Conservation (phyloP, 2,888 invertebrate species). For the Therioaphis trifolii region DNA sequence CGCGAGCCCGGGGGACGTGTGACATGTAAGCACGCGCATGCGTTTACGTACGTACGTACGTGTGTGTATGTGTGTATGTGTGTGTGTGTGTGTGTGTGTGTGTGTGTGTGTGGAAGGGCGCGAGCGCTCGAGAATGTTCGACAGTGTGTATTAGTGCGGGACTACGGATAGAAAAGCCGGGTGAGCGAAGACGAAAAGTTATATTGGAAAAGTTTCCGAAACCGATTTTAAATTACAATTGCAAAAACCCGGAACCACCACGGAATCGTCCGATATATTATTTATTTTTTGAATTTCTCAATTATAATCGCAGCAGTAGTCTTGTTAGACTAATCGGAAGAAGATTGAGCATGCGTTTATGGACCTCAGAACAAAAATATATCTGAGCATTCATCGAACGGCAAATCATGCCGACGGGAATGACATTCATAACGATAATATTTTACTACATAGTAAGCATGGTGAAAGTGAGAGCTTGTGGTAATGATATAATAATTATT, state of each 20-base stretch:
- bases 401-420: no score
- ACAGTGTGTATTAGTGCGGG: constrained; percentile 19
- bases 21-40: constrained; percentile 35
- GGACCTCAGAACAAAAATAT: no score
- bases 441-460: no score
- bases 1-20: constrained; percentile 48
- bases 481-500: no score
- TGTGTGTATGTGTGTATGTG: no score
- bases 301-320: neutral
- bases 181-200: constrained; percentile 48
- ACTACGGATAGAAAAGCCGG: constrained; percentile 9
- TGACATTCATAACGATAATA: no score
- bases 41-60: no score
- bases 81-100: no score
- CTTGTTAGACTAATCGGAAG: neutral
- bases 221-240: constrained; percentile 58
- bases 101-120: no score
- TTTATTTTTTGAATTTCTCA: constrained; percentile 37
- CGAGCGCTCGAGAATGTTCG: no score
- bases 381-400: no score
- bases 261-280: constrained; percentile 18
- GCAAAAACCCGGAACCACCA: neutral
- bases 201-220: constrained; percentile 59
- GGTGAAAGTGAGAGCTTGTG: no score
- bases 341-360: neutral